Evolutionary conservation across 2,888 invertebrate species (phyloP).

Genomic region (Sesia apiformis): DNA sequence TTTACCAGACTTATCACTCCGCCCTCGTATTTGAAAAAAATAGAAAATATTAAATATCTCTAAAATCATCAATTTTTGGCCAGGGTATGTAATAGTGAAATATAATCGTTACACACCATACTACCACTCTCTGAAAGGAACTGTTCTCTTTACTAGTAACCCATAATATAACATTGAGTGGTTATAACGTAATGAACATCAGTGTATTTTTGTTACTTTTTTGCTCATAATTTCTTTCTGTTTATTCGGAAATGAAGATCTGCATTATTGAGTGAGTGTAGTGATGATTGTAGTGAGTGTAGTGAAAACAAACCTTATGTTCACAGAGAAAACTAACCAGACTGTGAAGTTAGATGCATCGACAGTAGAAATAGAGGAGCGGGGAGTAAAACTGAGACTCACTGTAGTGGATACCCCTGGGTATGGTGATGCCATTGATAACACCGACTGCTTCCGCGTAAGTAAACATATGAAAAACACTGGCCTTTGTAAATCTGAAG

Average conservation of each 20-base stretch:
- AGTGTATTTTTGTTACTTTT: too few relatives aligned
- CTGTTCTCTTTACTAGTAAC: too few relatives aligned
- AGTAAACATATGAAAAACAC: conserved; percentile 8
- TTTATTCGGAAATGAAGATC: neutral
- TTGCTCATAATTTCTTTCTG: neutral
- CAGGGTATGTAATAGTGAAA: too few relatives aligned
- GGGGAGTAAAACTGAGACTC: conserved; percentile 92
- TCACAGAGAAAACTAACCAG: conserved; percentile 89
- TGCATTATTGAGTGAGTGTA: neutral
- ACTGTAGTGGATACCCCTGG: conserved; percentile 98
- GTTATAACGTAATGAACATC: too few relatives aligned
- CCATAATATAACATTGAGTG: too few relatives aligned
- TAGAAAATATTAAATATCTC: too few relatives aligned
- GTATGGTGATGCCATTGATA: conserved; percentile 95
- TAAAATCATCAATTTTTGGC: too few relatives aligned
- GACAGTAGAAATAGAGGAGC: conserved; percentile 96
- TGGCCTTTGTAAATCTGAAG: too few relatives aligned
- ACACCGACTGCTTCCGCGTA: conserved; percentile 90
- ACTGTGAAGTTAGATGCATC: conserved; percentile 96
- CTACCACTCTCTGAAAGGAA: too few relatives aligned
- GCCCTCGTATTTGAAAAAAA: too few relatives aligned
- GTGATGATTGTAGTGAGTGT: neutral
- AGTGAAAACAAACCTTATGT: neutral
- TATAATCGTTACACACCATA: too few relatives aligned
- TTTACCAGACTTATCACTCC: too few relatives aligned